Base-by-base conservation (phyloP, 2,888 invertebrate genomes). In the Sceliomorpha sp. region DNA sequence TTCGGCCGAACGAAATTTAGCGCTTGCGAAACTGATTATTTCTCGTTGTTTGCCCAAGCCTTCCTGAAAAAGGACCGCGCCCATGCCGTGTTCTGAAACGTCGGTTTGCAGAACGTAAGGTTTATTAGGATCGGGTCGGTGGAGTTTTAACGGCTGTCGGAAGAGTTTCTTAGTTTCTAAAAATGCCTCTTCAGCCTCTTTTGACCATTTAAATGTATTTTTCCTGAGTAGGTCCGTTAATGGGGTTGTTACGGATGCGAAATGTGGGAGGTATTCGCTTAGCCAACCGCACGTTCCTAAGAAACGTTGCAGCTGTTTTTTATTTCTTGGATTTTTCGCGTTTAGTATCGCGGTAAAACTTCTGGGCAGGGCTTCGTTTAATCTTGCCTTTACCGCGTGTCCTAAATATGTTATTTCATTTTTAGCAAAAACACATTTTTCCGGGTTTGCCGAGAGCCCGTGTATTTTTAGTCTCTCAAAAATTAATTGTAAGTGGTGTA, bases 391-490 rank as follows among this genome's bases (percentile, higher is more conserved):
- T 7, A 55, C 32, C 2, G 58, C 53, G 59, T 76, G 67, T 26
- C 81, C 81, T 13, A 81, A 17, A 50, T 73, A 75, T 9, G 56
- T 63, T 5, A 82, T 27, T 29, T 58, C 29, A 8, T 29, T 59
- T 4, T 44, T 32, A 1, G 62, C 73, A 55, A 81, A 74, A 4
- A 40, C 34, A 39, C 75, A 73, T 10, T 72, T 51, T n/a, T 48
- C 62, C 6, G 53, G 27, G n/a, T 34, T 4, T 2, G 20, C 44
- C 7, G 15, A 12, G n/a, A n/a, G n/a, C n/a, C n/a, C n/a, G n/a
- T n/a, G n/a, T n/a, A n/a, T n/a, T n/a, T n/a, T n/a, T n/a, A 53
- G 13, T 17, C 40, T n/a, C 4, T 53, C 40, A 8, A 40, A 42
- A 12, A 53, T 14, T 5, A 40, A n/a, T 2, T 10, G 14, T 0